Base-by-base conservation (phyloP, 2,888 invertebrate genomes). In the Aphrophora alni region DNA sequence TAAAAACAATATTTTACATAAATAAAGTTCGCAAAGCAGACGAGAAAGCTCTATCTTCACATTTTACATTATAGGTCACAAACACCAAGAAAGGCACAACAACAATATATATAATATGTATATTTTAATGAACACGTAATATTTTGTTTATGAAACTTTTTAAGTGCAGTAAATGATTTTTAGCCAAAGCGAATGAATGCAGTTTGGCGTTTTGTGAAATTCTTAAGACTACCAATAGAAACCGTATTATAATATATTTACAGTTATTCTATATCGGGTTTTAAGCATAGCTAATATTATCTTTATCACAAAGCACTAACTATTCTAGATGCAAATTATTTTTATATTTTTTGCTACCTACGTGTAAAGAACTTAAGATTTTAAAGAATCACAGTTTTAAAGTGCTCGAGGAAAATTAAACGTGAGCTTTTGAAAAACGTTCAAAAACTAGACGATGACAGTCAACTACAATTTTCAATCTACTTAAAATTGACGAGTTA, bases 41-140 rank as follows among this genome's bases (percentile, higher is more conserved):
- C 59, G 21, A 59, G 59, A 59, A 59, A 59, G 59, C 59, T 59
- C 59, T 21, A 59, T 59, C 21, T 21, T 59, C 59, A 59, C 21
- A 59, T 59, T 59, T 59, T 59, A 59, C 59, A 59, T 59, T 21
- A 59, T 59, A 59, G 59, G 14, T 59, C 21, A 59, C 44, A 44
- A 44, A 44, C 59, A 59, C 59, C 59, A 59, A 59, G 59, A 59
- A 59, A 59, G 59, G 59, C 59, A 59, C 59, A 59, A 59, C 59
- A 59, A 59, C 59, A 59, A 59, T 59, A 59, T 59, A 59, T 59
- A 14, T 59, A 59, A 59, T 59, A 59, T 59, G n/a, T 59, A 59
- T 21, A 21, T n/a, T n/a, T 21, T 59, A 59, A 59, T 59, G 59
- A 59, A 59, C 59, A 59, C 59, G 59, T 59, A 59, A 59, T 8